These are phyloP conservation scores for Apostichopus leukothele DNA, from an alignment of 53 echinoderm and acorn worm species.

Conservation along the genomic window DNA sequence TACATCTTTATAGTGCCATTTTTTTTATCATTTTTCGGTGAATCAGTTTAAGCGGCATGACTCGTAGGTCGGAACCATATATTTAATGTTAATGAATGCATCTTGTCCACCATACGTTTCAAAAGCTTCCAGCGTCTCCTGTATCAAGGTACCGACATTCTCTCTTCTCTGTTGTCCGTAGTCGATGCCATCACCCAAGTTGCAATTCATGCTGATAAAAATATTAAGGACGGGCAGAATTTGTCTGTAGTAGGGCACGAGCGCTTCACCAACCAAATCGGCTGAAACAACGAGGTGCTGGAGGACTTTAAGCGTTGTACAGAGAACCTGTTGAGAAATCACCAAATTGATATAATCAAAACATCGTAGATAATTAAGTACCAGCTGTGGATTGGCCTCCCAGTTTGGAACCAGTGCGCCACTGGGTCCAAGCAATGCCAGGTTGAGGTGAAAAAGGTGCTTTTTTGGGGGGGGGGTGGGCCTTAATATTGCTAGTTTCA, in stretches of 20 bases:
- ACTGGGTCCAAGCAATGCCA: not conserved
- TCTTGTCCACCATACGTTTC: slow-evolving; percentile 90
- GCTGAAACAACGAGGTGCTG: slow-evolving; percentile 91
- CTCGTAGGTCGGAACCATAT: slow-evolving; percentile 98
- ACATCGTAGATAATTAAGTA: too few relatives aligned
- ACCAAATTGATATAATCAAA: not conserved
- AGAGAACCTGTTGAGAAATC: slow-evolving; percentile 61
- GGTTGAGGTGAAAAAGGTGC: not conserved
- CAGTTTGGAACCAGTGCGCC: not conserved
- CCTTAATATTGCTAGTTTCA: too few relatives aligned
- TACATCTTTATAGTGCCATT: not conserved
- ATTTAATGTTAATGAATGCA: slow-evolving; percentile 98
- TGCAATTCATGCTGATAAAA: slow-evolving; percentile 88
- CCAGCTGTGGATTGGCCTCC: too few relatives aligned
- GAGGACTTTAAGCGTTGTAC: slow-evolving; percentile 91
- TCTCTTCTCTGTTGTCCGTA: slow-evolving; percentile 97
- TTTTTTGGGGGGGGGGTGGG: not conserved
- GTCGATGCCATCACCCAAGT: slow-evolving; percentile 96
- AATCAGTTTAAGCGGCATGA: slow-evolving; percentile 82
- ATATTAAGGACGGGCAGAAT: slow-evolving; percentile 94
- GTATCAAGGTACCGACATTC: slow-evolving; percentile 93
- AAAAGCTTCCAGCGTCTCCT: slow-evolving; percentile 87
- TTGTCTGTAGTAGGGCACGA: slow-evolving; percentile 96
- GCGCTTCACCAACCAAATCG: slow-evolving; percentile 85
- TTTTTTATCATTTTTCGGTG: not conserved